Conservation (phyloP, 1,140 invertebrate species). For the Sogatella furcifera region DNA sequence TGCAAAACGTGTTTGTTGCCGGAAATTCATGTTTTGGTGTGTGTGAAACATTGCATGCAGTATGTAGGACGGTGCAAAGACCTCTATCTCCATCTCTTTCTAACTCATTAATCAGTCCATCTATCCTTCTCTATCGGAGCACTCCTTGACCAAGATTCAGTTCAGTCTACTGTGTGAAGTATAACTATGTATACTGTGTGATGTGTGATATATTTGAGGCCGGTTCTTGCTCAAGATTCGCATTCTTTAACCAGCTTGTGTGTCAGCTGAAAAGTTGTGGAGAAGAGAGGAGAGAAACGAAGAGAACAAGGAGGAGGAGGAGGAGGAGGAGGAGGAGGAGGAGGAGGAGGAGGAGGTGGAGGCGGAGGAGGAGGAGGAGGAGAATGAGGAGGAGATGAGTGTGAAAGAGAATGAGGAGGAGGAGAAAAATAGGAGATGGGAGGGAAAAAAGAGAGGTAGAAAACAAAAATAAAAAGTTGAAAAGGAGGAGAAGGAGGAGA, state of each 20-base stretch:
- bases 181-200: background rate
- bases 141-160: background rate
- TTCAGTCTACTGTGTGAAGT: background rate
- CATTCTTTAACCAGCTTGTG: too few relatives aligned
- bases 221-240: too few relatives aligned
- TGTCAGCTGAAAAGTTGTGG: background rate
- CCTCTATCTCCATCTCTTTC: background rate
- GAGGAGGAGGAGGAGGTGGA: too few relatives aligned
- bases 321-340: slow-evolving; percentile 8
- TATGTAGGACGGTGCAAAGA: too few relatives aligned
- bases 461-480: background rate
- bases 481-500: background rate
- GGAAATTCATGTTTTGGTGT: too few relatives aligned
- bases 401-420: slow-evolving; percentile 8
- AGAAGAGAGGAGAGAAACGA: too few relatives aligned
- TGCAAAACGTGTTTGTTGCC: too few relatives aligned
- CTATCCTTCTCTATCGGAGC: background rate
- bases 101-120: background rate
- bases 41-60: too few relatives aligned
- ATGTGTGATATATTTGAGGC: background rate
- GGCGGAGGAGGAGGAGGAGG: too few relatives aligned
- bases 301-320: background rate
- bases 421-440: slow-evolving; percentile 6
- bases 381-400: too few relatives aligned
- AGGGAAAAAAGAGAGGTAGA: slow-evolving; percentile 10